These are phyloP conservation scores for Hemitrygon akajei DNA, from an alignment of 2,797 vertebrate species.

Conservation along the genomic window DNA sequence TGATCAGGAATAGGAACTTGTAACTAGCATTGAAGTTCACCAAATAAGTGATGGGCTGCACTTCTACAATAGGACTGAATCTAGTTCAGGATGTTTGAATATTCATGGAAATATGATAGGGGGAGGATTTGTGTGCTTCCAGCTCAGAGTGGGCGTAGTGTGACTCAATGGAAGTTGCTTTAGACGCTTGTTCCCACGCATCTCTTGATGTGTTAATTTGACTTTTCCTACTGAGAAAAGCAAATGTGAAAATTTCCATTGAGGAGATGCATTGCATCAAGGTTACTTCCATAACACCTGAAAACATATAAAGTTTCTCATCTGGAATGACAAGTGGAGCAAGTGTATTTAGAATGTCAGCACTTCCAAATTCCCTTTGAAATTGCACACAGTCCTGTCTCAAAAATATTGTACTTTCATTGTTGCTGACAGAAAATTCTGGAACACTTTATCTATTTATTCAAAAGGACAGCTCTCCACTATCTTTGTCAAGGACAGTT, in stretches of 20 bases:
- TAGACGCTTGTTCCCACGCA: not conserved
- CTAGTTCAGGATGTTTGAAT: not conserved
- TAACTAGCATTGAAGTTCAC: not conserved
- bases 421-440: too few relatives aligned
- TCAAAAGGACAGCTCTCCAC: too few relatives aligned
- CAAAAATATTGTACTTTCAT: too few relatives aligned
- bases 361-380: too few relatives aligned
- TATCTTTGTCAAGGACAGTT: too few relatives aligned
- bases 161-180: not conserved
- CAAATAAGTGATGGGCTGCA: not conserved
- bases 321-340: too few relatives aligned
- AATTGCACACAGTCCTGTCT: too few relatives aligned
- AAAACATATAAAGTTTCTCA: too few relatives aligned
- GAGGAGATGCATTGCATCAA: too few relatives aligned
- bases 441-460: too few relatives aligned
- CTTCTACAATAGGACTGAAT: not conserved
- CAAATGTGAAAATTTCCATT: not conserved
- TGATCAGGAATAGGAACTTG: not conserved
- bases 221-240: not conserved
- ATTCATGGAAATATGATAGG: not conserved
- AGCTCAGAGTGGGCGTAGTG: conserved; percentile 5
- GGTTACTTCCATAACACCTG: too few relatives aligned
- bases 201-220: conserved; percentile 18
- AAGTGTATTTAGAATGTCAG: too few relatives aligned
- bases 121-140: not conserved